Conservation (phyloP, 2,888 invertebrate species). For the Drosophila emarginata region DNA sequence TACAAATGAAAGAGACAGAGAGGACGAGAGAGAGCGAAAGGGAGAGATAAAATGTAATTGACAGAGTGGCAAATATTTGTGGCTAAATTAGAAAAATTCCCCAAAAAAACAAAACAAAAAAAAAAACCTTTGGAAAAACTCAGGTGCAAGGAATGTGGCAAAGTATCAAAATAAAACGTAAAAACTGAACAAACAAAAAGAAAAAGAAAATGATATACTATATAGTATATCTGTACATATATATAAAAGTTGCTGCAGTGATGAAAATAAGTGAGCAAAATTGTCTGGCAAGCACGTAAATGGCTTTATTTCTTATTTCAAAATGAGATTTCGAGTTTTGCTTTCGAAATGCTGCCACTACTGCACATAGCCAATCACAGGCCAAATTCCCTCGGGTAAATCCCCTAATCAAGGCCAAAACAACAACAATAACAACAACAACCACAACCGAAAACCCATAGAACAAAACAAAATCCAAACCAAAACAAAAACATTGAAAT, state of each 20-base stretch:
- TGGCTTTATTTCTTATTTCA: conserved; percentile 5
- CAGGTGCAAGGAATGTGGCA: conserved; percentile 17
- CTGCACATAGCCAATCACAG: conserved; percentile 58
- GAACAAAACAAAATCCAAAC: conserved; percentile 1
- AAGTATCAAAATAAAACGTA: no score
- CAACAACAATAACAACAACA: conserved; percentile 32
- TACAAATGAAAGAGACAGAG: background rate
- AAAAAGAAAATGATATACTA: no score
- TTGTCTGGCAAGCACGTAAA: conserved; percentile 5
- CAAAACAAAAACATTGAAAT: conserved; percentile 24
- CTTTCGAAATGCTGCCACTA: conserved; percentile 1
- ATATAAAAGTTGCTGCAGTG: conserved; percentile 17
- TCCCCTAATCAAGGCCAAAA: conserved; percentile 50
- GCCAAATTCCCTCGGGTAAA: conserved; percentile 50
- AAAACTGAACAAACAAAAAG: no score
- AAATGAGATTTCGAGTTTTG: conserved; percentile 4
- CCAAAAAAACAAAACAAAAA: conserved; percentile 2
- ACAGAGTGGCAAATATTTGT: conserved; percentile 62
- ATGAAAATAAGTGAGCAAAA: conserved; percentile 1
- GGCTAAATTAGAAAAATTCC: conserved; percentile 52
- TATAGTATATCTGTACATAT: background rate
- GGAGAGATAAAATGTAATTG: background rate
- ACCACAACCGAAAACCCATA: background rate
- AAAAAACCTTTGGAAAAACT: background rate
- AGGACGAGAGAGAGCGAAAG: background rate